Evolutionary conservation across 2,113 vertebrate species (phyloP).

Genomic region (Antennarius striatus): DNA sequence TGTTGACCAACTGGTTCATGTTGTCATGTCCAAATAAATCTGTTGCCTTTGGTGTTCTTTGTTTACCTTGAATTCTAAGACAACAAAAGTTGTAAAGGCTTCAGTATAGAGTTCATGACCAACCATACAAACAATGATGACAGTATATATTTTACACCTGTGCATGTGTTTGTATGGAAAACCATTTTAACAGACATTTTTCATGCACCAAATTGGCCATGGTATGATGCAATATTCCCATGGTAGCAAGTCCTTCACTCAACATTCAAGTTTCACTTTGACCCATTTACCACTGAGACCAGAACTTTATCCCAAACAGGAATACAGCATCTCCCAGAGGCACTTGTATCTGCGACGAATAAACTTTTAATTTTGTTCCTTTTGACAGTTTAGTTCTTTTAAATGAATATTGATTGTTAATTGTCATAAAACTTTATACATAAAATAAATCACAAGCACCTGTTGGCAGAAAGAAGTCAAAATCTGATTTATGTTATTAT

Average conservation of each 20-base stretch:
- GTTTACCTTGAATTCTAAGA: background rate
- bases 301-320: background rate
- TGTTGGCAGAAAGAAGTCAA: background rate
- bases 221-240: constrained; percentile 45
- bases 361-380: background rate
- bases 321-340: constrained; percentile 12
- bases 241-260: constrained; percentile 12
- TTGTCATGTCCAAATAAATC: background rate
- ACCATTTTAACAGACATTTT: no score
- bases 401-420: constrained; percentile 14
- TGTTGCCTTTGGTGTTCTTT: no score
- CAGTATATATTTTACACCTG: constrained; percentile 36
- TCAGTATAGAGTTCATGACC: constrained; percentile 4
- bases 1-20: constrained; percentile 16
- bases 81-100: constrained; percentile 6
- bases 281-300: constrained; percentile 3
- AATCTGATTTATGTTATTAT: background rate
- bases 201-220: constrained; percentile 8
- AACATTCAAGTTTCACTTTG: background rate
- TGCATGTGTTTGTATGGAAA: background rate
- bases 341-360: background rate
- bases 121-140: constrained; percentile 34
- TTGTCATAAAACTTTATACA: background rate
- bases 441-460: background rate
- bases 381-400: constrained; percentile 3